Evolutionary conservation across 2,888 invertebrate genomes (phyloP), one percentile per base, ranked within the genome.

Genomic region (Theodoxus fluviatilis): DNA sequence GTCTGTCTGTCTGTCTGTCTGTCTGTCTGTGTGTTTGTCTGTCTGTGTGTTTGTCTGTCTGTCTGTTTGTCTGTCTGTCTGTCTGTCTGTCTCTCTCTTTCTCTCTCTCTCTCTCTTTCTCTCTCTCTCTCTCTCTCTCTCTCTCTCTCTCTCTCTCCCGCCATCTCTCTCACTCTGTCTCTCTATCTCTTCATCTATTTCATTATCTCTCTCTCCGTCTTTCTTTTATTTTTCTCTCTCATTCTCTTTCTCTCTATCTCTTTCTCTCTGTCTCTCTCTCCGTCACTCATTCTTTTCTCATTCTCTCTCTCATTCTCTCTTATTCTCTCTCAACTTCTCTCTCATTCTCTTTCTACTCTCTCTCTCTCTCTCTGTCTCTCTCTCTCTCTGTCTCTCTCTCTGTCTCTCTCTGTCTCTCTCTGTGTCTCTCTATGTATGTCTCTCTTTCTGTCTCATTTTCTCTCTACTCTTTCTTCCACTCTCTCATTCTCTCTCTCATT

Each of bases 21-120:
- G 7, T 22, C 40, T 18, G 7, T 43, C 43, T 66, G 12, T 43
- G 18, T 28, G 18, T 28, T 28, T 28, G n/a, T n/a, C n/a, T n/a
- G n/a, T n/a, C n/a, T n/a, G n/a, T n/a, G n/a, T n/a, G n/a, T n/a
- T n/a, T n/a, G n/a, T n/a, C n/a, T n/a, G n/a, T n/a, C n/a, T n/a
- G n/a, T n/a, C n/a, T n/a, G n/a, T n/a, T n/a, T n/a, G n/a, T 15
- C 47, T 43, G 12, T 43, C 66, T 22, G 28, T 43, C 47, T 66
- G 28, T 43, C 43, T 43, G 28, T 66, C 47, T 43, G 12, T 66
- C 66, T 22, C 9, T 43, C n/a, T 28, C 18, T 31, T 47, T 31
- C 25, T 47, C 22, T 47, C 28, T 18, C 28, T 43, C 6, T 31
- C 31, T 31, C 22, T 22, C 22, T 22, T 12, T 47, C 47, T 38